These are phyloP conservation scores for Caradrina kadenii DNA, from an alignment of 2,888 invertebrate species.

Conservation along the genomic window DNA sequence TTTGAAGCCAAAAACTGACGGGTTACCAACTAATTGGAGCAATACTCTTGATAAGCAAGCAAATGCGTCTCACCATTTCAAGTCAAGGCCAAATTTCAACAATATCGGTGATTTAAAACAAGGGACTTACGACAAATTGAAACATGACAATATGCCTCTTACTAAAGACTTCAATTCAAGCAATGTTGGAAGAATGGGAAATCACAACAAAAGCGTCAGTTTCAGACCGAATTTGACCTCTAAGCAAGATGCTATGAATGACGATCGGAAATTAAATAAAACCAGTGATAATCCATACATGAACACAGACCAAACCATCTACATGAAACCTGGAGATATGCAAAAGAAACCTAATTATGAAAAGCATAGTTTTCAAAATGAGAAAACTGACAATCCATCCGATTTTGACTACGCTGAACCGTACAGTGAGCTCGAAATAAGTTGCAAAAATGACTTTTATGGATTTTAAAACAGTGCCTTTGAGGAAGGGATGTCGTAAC, in stretches of 20 bases:
- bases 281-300: not conserved
- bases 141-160: not conserved
- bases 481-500: no score
- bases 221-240: conserved; percentile 12
- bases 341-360: not conserved
- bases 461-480: no score
- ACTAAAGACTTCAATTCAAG: not conserved
- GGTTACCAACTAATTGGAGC: not conserved
- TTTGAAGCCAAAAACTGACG: not conserved
- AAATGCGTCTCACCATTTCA: not conserved
- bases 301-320: not conserved
- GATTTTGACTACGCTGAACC: conserved; percentile 24
- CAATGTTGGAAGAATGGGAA: not conserved
- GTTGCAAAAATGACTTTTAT: conserved; percentile 15
- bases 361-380: conserved; percentile 1
- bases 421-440: not conserved
- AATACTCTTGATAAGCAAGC: not conserved
- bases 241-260: not conserved
- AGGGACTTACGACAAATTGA: conserved; percentile 13
- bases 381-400: not conserved
- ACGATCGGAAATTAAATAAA: not conserved
- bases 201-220: conserved; percentile 22
- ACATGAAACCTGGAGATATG: not conserved
- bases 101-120: not conserved
- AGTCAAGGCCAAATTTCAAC: not conserved